phyloP scores from a whole-genome alignment of 2,888 invertebrate species.

The Caenorhabditis drosophilae region DNA sequence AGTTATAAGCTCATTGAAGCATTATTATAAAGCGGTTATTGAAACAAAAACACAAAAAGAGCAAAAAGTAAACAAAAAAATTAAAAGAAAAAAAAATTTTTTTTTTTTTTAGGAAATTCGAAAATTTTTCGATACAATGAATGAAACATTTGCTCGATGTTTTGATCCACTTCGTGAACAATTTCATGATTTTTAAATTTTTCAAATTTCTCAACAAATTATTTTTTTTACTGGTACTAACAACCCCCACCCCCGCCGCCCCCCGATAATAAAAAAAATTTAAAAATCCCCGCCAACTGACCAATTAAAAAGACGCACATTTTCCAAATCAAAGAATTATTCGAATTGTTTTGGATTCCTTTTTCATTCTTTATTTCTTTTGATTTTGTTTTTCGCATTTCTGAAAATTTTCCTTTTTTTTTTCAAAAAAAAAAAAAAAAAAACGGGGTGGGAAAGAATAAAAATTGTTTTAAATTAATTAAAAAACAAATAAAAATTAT shows the following conservation, averaged over 20 bases:
- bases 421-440: too few relatives aligned
- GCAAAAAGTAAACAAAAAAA: conserved; percentile 12
- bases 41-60: conserved; percentile 30
- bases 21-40: conserved; percentile 47
- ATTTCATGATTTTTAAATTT: conserved; percentile 13
- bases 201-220: background rate
- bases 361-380: background rate
- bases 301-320: conserved; percentile 7
- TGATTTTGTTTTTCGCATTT: conserved; percentile 2
- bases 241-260: too few relatives aligned
- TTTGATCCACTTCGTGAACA: conserved; percentile 45
- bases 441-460: too few relatives aligned
- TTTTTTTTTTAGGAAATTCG: conserved; percentile 42
- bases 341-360: background rate
- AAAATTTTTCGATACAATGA: conserved; percentile 42
- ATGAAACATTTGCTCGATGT: conserved; percentile 48
- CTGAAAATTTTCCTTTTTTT: too few relatives aligned
- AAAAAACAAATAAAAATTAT: too few relatives aligned
- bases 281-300: background rate
- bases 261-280: too few relatives aligned
- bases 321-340: conserved; percentile 4
- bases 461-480: too few relatives aligned
- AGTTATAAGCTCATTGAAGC: conserved; percentile 38
- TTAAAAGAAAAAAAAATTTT: background rate
- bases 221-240: too few relatives aligned